Evolutionary conservation across 2,888 invertebrate species (phyloP).

Genomic region (Pachycephus smyrnensis): DNA sequence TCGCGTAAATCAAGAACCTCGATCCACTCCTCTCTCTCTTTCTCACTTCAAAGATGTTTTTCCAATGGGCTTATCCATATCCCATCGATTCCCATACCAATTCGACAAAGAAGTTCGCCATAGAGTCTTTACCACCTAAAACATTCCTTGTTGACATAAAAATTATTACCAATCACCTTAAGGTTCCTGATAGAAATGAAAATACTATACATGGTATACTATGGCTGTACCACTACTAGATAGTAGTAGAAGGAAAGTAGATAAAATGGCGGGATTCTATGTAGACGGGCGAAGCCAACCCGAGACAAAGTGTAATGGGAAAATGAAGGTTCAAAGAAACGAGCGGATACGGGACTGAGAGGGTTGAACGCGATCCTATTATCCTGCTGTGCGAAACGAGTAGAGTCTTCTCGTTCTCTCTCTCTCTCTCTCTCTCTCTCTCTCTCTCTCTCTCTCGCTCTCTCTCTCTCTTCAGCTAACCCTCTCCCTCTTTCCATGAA

Average conservation of each 20-base stretch:
- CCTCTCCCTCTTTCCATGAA: not conserved
- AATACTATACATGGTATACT: too few relatives aligned
- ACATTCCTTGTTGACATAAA: not conserved
- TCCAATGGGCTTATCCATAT: conserved; percentile 18
- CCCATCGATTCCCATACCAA: not conserved
- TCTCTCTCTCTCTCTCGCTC: conserved; percentile 10
- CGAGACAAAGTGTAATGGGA: conserved; percentile 46
- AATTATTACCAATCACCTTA: not conserved
- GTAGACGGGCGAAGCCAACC: conserved; percentile 20
- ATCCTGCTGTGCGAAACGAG: conserved; percentile 19
- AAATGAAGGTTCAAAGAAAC: conserved; percentile 43
- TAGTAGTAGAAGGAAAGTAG: not conserved
- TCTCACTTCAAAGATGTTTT: conserved; percentile 42
- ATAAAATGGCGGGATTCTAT: not conserved
- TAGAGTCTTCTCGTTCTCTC: conserved; percentile 2
- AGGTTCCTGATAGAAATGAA: too few relatives aligned
- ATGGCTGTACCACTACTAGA: not conserved
- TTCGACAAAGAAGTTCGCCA: not conserved
- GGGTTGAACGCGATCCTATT: conserved; percentile 24
- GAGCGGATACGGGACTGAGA: conserved; percentile 23
- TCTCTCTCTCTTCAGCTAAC: not conserved
- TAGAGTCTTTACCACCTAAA: not conserved
- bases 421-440: conserved; percentile 9
- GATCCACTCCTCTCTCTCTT: conserved; percentile 22
- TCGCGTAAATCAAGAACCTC: conserved; percentile 53